phyloP scores from a whole-genome alignment of 1,140 invertebrate species.

The Plutomurus gul region DNA sequence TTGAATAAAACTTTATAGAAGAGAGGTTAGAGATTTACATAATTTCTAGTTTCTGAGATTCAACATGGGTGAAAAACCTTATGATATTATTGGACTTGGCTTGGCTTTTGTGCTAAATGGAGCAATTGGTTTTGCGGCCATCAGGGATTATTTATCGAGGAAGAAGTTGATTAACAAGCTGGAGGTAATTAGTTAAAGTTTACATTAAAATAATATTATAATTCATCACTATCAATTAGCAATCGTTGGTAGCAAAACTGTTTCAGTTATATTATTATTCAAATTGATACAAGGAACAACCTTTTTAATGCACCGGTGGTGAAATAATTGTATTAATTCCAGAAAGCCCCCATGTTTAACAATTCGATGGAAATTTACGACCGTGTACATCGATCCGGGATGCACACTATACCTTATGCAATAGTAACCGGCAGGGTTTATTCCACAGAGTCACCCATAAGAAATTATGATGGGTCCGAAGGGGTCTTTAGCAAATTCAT shows the following conservation, averaged over 20 bases:
- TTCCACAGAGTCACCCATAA: not conserved
- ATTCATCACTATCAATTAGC: too few species aligned
- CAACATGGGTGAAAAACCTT: too few species aligned
- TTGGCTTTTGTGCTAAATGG: not conserved
- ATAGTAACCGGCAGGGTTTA: not conserved
- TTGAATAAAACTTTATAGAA: too few species aligned
- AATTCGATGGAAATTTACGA: not conserved
- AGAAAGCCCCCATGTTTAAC: not conserved
- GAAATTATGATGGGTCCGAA: not conserved
- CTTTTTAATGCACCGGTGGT: not conserved
- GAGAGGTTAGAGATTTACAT: too few species aligned
- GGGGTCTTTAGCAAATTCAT: not conserved
- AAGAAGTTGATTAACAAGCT: not conserved
- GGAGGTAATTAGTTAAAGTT: not conserved
- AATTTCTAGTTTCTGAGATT: too few species aligned
- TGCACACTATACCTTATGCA: not conserved
- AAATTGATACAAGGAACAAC: not conserved
- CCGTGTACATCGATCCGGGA: not conserved
- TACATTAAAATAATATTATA: not conserved
- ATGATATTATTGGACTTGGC: not conserved
- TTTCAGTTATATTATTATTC: too few species aligned
- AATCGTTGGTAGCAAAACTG: too few species aligned
- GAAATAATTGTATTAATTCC: not conserved
- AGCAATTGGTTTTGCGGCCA: not conserved
- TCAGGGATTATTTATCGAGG: not conserved